These are phyloP conservation scores for Sciurus carolinensis DNA, from an alignment of 2,797 vertebrate species.

Conservation along the genomic window DNA sequence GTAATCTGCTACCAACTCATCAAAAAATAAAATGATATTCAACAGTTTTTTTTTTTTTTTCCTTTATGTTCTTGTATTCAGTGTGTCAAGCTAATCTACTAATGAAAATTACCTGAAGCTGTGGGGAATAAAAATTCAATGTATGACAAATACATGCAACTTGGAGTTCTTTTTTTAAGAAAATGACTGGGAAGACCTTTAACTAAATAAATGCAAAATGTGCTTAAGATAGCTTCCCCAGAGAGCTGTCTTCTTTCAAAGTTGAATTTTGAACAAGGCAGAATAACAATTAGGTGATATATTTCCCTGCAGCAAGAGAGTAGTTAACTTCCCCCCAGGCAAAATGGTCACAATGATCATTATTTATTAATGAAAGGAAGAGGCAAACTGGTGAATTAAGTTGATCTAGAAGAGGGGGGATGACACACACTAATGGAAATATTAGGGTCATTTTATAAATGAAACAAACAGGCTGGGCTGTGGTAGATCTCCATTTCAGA, in stretches of 20 bases:
- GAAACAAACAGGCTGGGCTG: slow-evolving; percentile 78
- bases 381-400: slow-evolving; percentile 85
- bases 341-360: slow-evolving; percentile 81
- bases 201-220: slow-evolving; percentile 86
- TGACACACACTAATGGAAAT: slow-evolving; percentile 80
- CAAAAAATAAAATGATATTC: slow-evolving; percentile 60
- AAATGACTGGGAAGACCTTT: slow-evolving; percentile 80
- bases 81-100: slow-evolving; percentile 51
- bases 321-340: slow-evolving; percentile 85
- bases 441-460: slow-evolving; percentile 78
- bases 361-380: slow-evolving; percentile 82
- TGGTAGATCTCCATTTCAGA: slow-evolving; percentile 68
- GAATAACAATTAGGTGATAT: slow-evolving; percentile 83
- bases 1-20: slow-evolving; percentile 81
- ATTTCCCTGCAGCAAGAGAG: slow-evolving; percentile 88
- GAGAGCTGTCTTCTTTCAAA: slow-evolving; percentile 83
- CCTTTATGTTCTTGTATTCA: slow-evolving; percentile 57
- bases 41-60: neutral
- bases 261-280: slow-evolving; percentile 86
- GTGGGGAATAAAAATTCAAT: slow-evolving; percentile 70
- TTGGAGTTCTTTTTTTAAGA: slow-evolving; percentile 79
- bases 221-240: slow-evolving; percentile 82
- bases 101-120: slow-evolving; percentile 69
- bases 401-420: slow-evolving; percentile 78
- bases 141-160: slow-evolving; percentile 74